These are phyloP conservation scores for Chlorops oryzae DNA, from an alignment of 1,140 invertebrate genomes.

Conservation along the genomic window DNA sequence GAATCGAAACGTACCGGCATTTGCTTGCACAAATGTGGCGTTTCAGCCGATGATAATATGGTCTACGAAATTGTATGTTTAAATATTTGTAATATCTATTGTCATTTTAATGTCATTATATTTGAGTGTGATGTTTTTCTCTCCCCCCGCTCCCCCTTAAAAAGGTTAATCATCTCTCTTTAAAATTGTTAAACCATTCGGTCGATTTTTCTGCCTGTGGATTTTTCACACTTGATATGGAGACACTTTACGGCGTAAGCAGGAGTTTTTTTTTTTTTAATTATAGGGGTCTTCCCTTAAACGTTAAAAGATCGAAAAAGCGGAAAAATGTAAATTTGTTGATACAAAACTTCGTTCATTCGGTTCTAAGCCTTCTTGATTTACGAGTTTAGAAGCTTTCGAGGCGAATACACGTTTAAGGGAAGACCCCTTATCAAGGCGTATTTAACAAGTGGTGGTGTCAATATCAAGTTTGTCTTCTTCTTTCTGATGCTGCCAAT, in stretches of 20 bases:
- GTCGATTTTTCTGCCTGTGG: constrained; percentile 46
- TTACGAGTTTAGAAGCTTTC: too few relatives aligned
- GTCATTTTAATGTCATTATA: background rate
- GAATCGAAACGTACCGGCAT: constrained; percentile 44
- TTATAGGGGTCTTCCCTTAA: too few relatives aligned
- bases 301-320: too few relatives aligned
- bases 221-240: constrained; percentile 46
- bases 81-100: background rate
- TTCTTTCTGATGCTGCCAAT: too few relatives aligned
- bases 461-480: too few relatives aligned
- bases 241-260: constrained; percentile 39
- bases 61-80: constrained; percentile 39
- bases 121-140: background rate
- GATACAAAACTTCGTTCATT: too few relatives aligned
- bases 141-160: background rate
- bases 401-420: too few relatives aligned
- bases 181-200: constrained; percentile 44
- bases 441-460: too few relatives aligned
- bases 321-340: too few relatives aligned
- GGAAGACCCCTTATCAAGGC: too few relatives aligned
- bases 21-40: constrained; percentile 42
- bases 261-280: background rate
- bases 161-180: constrained; percentile 38
- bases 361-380: too few relatives aligned
- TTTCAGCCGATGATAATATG: constrained; percentile 42